Evolutionary conservation across 2,797 vertebrate species (phyloP).

Genomic region (Vipera latastei): DNA sequence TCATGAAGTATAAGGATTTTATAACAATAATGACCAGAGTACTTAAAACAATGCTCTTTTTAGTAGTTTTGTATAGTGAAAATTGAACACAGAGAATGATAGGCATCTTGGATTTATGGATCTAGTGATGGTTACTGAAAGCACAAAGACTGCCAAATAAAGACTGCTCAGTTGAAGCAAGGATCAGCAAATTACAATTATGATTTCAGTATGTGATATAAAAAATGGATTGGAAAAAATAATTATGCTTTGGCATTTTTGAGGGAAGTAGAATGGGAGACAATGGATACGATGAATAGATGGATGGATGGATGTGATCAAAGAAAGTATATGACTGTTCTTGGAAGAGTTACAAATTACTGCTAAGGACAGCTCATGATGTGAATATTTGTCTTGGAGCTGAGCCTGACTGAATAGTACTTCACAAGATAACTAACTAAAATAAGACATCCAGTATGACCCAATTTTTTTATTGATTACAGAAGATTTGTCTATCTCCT

Average conservation of each 20-base stretch:
- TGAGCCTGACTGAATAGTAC: background rate
- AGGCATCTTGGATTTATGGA: no score
- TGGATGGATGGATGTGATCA: background rate
- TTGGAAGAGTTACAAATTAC: background rate
- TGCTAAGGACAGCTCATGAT: background rate
- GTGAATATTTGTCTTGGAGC: background rate
- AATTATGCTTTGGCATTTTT: background rate
- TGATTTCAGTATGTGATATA: background rate
- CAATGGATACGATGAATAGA: background rate
- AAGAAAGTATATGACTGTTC: background rate
- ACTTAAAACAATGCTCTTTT: no score
- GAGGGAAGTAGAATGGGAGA: background rate
- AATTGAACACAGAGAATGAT: no score
- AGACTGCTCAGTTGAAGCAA: background rate
- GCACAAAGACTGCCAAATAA: no score
- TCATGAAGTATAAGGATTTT: no score
- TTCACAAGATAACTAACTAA: background rate
- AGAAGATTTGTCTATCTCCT: conserved; percentile 23
- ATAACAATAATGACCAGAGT: no score
- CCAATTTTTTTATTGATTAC: conserved; percentile 10
- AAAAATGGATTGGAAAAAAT: background rate
- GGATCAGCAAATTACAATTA: background rate
- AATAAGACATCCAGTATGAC: background rate
- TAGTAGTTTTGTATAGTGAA: no score
- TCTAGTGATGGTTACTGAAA: no score